Percentiles rank a stretch among this genome's conserved stretches.
Evolutionary conservation across 2,113 vertebrate genomes (phyloP).

Genomic region (Ciconia boyciana): DNA sequence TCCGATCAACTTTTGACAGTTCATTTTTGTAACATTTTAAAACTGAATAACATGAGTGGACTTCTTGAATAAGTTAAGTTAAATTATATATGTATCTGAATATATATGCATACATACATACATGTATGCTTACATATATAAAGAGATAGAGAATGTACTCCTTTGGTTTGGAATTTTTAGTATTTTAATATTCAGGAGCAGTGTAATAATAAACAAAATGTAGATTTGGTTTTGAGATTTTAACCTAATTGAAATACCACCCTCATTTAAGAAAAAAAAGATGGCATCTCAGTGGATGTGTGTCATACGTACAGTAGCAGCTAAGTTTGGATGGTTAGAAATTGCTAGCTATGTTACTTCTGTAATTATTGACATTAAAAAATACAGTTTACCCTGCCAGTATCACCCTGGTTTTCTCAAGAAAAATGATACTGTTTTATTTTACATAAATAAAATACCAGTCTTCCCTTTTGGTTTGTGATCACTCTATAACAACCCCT

Average conservation of each 20-base stretch:
- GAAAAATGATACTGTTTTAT: neutral
- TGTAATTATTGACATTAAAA: neutral
- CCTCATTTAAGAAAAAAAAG: neutral
- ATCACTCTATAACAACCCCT: neutral
- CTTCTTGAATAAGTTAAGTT: neutral
- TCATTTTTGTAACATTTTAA: neutral
- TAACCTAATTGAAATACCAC: neutral
- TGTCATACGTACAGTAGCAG: neutral
- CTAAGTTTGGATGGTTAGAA: neutral
- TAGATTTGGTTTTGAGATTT: neutral
- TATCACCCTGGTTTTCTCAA: neutral
- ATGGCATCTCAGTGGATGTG: neutral
- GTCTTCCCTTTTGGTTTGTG: neutral
- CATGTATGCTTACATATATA: neutral
- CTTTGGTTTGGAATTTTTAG: neutral
- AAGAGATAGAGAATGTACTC: neutral
- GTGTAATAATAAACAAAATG: neutral
- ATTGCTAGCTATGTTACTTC: neutral
- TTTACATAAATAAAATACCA: neutral
- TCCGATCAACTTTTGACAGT: rapidly evolving
- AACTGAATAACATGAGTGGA: neutral
- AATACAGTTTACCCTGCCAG: neutral
- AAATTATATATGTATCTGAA: neutral
- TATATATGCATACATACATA: neutral
- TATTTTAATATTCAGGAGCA: neutral